Evolutionary conservation across 2,113 vertebrate genomes (phyloP), one percentile per base, ranked within the genome.

Genomic region (Sakesphorus luctuosus): DNA sequence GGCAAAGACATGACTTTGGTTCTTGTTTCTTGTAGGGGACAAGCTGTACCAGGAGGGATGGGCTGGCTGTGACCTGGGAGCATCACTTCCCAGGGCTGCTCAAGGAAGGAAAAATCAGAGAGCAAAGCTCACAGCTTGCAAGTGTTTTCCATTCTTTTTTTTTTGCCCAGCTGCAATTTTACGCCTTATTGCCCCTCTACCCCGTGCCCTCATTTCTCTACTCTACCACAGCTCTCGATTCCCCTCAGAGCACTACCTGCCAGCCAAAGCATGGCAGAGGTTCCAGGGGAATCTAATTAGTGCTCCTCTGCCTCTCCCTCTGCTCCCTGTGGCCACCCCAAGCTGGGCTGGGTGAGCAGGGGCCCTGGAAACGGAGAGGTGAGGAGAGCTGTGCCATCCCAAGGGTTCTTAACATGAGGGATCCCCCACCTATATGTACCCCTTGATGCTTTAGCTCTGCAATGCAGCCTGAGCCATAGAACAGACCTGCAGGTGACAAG

Each of bases 81-180:
- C 67, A 28, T 25, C 59, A 0, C 55, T 46, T 53, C 61, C n/a
- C 58, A 33, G 75, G 13, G 13, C 43, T 11, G 7, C 79, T 73
- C 38, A 4, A 53, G 14, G 46, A 31, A 44, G 33, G 18, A 18
- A 15, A 58, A 61, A 56, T 2, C 2, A 40, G 36, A 78, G 53
- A 53, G 61, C 88, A 87, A 47, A 75, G 25, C 88, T 82, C 71
- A 23, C 55, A 55, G 47, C 35, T 36, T 55, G 50, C 43, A 8
- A 49, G 28, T 5, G 17, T 31, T 84, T 78, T 49, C 47, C 38
- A 19, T 90, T 56, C 59, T 73, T 23, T 61, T 58, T 58, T n/a
- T 72, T 53, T 43, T 47, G 56, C 66, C 28, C 52, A 79, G 78
- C 52, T 84, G 82, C 63, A 78, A 72, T 95, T 96, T 95, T 59